These are phyloP conservation scores for Sebastes ruberrimus DNA, from an alignment of 2,797 vertebrate species.

Conservation along the genomic window DNA sequence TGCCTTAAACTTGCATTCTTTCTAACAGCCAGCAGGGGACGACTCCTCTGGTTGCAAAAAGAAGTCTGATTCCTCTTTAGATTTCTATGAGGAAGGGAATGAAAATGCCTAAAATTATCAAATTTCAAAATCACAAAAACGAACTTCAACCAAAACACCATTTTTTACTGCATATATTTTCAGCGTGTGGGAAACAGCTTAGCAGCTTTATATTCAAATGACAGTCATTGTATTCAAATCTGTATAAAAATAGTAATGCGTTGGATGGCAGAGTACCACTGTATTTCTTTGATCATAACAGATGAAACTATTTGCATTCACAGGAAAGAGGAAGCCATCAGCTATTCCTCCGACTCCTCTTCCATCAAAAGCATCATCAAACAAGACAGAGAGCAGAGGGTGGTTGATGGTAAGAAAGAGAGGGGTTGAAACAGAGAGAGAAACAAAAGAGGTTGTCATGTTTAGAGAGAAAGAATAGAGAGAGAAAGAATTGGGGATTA, in stretches of 20 bases:
- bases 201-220: background rate
- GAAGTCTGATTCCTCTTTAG: background rate
- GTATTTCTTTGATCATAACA: constrained; percentile 19
- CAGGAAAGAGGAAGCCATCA: constrained; percentile 20
- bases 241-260: constrained; percentile 17
- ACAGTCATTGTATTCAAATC: background rate
- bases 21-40: too few relatives aligned
- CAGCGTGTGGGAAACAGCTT: background rate
- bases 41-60: too few relatives aligned
- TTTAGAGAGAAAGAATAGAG: background rate
- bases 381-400: background rate
- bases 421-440: background rate
- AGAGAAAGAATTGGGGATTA: background rate
- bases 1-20: too few relatives aligned
- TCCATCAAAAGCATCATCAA: constrained; percentile 38
- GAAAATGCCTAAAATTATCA: background rate
- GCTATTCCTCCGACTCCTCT: constrained; percentile 18
- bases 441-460: background rate
- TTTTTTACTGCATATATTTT: background rate
- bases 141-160: background rate
- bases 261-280: background rate
- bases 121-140: background rate
- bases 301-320: constrained; percentile 28
- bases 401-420: background rate
- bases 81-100: background rate